A percentile compares a stretch with the other conserved stretches of the same genome.
Conservation (phyloP, 2,113 vertebrate genomes). For the Alectura lathami region DNA sequence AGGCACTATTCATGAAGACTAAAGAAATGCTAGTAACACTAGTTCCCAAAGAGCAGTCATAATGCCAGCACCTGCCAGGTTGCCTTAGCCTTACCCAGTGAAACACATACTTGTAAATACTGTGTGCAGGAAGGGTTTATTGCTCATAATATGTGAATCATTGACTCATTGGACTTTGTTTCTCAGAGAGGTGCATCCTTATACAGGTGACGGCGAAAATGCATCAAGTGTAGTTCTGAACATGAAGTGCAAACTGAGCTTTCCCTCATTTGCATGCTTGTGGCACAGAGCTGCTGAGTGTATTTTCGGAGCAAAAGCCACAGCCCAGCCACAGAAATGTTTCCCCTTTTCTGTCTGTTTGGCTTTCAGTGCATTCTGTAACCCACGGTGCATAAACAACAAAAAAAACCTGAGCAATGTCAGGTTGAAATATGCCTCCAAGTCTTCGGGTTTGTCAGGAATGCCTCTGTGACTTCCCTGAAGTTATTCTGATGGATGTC, state of each 20-base stretch:
- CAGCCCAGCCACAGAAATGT: slow-evolving; percentile 24
- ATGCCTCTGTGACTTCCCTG: neutral
- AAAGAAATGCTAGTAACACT: neutral
- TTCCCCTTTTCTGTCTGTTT: neutral
- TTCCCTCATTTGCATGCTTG: slow-evolving; percentile 8
- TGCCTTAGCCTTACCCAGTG: neutral
- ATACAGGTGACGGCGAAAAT: neutral
- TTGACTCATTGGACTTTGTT: rapidly evolving
- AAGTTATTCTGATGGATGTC: neutral
- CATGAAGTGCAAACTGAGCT: neutral
- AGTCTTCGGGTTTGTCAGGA: neutral
- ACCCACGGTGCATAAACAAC: rapidly evolving
- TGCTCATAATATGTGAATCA: neutral
- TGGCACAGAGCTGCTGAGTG: neutral
- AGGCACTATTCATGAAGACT: neutral
- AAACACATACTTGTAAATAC: neutral
- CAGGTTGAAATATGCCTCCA: neutral
- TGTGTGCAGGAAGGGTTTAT: neutral
- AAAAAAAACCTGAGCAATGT: neutral
- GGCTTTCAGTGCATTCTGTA: neutral
- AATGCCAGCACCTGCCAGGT: neutral
- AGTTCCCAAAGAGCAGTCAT: neutral
- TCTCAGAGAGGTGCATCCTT: neutral
- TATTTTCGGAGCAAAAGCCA: slow-evolving; percentile 47
- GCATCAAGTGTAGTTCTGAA: neutral